Conservation (phyloP, 2,113 vertebrate genomes). For the Amphiprion percula region DNA sequence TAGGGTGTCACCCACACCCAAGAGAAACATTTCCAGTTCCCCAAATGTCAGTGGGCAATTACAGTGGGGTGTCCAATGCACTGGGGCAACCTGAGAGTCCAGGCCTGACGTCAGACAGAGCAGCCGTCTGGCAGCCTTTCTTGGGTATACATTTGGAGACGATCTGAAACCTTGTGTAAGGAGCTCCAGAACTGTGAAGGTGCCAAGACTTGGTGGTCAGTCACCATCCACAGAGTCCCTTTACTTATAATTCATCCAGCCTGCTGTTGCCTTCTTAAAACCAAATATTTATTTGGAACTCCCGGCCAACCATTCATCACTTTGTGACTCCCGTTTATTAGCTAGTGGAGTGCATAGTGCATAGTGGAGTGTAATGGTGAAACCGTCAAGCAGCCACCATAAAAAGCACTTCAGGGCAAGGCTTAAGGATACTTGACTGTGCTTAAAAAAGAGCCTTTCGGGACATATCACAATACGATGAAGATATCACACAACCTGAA, state of each 20-base stretch:
- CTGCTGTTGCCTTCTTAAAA: conserved; percentile 49
- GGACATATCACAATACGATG: conserved; percentile 5
- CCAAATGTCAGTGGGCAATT: conserved; percentile 76
- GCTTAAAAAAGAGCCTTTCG: conserved; percentile 3
- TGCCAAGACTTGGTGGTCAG: conserved; percentile 52
- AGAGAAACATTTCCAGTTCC: conserved; percentile 75
- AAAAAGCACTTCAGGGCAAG: conserved; percentile 18
- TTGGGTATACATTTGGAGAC: conserved; percentile 30
- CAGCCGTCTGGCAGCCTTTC: conserved; percentile 30
- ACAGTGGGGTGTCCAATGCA: conserved; percentile 44
- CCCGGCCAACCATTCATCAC: conserved; percentile 60
- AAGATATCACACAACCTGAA: conserved; percentile 10
- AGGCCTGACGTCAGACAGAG: conserved; percentile 26
- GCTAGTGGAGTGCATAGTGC: too few relatives aligned
- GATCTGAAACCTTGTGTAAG: conserved; percentile 18
- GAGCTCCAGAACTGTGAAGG: conserved; percentile 29
- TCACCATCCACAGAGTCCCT: conserved; percentile 42
- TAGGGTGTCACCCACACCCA: conserved; percentile 68
- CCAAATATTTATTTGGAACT: conserved; percentile 64
- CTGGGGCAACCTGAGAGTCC: conserved; percentile 53
- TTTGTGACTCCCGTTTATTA: conserved; percentile 60
- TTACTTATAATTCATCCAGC: conserved; percentile 49
- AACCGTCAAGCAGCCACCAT: conserved; percentile 19
- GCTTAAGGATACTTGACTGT: conserved; percentile 20
- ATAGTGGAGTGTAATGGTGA: conserved; percentile 40